phyloP scores from a whole-genome alignment of 92 coral and sea anemone species.

The Epizoanthus ramosus region DNA sequence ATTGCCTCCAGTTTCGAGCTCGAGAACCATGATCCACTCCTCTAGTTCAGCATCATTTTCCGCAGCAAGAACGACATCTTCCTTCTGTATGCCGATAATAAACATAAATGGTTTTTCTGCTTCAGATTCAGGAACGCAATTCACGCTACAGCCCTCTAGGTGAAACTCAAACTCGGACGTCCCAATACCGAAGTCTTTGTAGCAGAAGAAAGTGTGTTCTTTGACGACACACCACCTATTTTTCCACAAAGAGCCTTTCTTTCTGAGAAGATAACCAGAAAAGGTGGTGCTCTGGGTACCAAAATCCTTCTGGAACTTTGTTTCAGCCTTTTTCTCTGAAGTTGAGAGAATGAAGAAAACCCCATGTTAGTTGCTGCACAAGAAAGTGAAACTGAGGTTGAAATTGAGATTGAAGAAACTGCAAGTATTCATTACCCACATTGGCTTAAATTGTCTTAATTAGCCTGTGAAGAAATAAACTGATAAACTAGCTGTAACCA shows the following conservation, averaged over 20 bases:
- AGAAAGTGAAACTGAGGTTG: no score
- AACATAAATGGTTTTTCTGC: conserved; percentile 71
- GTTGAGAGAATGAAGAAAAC: background rate
- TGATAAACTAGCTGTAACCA: no score
- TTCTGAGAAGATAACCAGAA: conserved; percentile 90
- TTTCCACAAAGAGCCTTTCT: conserved; percentile 90
- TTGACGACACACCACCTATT: conserved; percentile 92
- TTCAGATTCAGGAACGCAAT: conserved; percentile 54
- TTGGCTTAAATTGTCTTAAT: no score
- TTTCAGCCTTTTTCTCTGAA: conserved; percentile 68
- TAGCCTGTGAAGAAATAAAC: no score
- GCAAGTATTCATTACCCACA: no score
- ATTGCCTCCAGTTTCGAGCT: conserved; percentile 56
- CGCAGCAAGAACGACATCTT: conserved; percentile 75
- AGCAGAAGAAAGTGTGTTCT: conserved; percentile 70
- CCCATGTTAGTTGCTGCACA: background rate
- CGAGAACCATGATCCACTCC: conserved; percentile 88
- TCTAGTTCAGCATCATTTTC: conserved; percentile 91
- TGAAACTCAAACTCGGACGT: conserved; percentile 78
- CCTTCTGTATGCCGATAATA: conserved; percentile 67
- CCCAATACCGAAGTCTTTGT: conserved; percentile 80
- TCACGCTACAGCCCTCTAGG: conserved; percentile 64
- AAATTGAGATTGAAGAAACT: no score
- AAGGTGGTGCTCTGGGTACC: conserved; percentile 62
- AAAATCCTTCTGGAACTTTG: conserved; percentile 50